Evolutionary conservation across 1,140 invertebrate species (phyloP).

Genomic region (Hormaphis cornu): DNA sequence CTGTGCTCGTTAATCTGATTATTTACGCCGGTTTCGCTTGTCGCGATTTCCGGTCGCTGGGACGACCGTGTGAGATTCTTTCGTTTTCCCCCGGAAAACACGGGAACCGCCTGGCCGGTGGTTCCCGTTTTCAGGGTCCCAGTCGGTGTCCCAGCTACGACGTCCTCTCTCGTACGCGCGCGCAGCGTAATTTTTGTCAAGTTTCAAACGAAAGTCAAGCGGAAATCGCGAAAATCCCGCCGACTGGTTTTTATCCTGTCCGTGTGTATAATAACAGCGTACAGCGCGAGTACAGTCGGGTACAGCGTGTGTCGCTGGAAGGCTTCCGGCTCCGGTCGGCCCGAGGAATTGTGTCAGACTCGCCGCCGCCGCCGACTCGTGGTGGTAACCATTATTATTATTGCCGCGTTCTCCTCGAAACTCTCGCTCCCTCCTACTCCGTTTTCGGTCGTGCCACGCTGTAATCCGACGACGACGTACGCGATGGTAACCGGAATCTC

Average conservation of each 20-base stretch:
- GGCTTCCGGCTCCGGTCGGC: slow-evolving; percentile 25
- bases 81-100: too few relatives aligned
- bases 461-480: too few relatives aligned
- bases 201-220: background rate
- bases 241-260: slow-evolving; percentile 15
- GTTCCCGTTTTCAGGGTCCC: too few relatives aligned
- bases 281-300: background rate
- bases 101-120: too few relatives aligned
- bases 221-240: slow-evolving; percentile 2
- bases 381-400: slow-evolving; percentile 23
- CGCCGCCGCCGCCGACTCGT: background rate
- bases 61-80: too few relatives aligned
- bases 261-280: background rate
- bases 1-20: too few relatives aligned
- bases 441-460: background rate
- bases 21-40: too few relatives aligned
- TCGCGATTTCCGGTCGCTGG: too few relatives aligned
- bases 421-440: background rate
- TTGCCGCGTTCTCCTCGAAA: slow-evolving; percentile 6
- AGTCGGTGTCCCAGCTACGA: too few relatives aligned
- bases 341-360: slow-evolving; percentile 26
- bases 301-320: slow-evolving; percentile 10
- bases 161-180: too few relatives aligned
- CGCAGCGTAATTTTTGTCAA: too few relatives aligned
- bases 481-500: too few relatives aligned